Percentiles rank a stretch among this genome's conserved stretches.
Evolutionary conservation across 2,888 invertebrate species (phyloP).

Genomic region (Julus scanicus): DNA sequence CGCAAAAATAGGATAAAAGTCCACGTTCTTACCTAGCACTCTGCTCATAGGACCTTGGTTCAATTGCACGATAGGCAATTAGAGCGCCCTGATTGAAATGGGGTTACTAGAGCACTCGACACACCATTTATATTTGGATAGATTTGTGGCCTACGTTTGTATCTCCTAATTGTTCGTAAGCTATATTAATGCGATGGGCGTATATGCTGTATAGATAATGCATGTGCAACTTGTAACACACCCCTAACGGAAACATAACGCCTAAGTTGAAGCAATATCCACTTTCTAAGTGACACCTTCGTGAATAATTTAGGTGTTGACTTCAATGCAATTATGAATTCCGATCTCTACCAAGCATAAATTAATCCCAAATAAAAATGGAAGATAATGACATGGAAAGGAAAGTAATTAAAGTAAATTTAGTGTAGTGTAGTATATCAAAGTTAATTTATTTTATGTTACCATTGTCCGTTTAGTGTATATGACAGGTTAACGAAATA

Average conservation of each 20-base stretch:
- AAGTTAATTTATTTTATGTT: too few species aligned
- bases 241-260: not conserved
- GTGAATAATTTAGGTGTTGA: not conserved
- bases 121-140: not conserved
- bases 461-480: too few species aligned
- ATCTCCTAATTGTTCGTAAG: too few species aligned
- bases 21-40: slow-evolving; percentile 3
- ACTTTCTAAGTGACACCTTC: not conserved
- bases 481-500: too few species aligned
- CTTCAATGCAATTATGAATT: not conserved
- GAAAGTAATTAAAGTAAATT: too few species aligned
- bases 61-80: slow-evolving; percentile 11
- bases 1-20: slow-evolving; percentile 14
- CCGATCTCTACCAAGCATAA: not conserved
- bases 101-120: slow-evolving; percentile 32
- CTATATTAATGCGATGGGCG: too few species aligned
- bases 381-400: not conserved
- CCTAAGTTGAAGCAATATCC: not conserved
- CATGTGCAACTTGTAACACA: not conserved
- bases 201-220: too few species aligned
- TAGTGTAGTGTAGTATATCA: too few species aligned
- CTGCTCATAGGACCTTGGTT: slow-evolving; percentile 31
- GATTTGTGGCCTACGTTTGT: not conserved
- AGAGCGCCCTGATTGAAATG: not conserved
- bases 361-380: not conserved